A percentile compares a stretch with the other conserved stretches of the same genome.
These are phyloP conservation scores for Helicolenus hilgendorfi DNA, from an alignment of 2,797 vertebrate genomes.

Conservation along the genomic window DNA sequence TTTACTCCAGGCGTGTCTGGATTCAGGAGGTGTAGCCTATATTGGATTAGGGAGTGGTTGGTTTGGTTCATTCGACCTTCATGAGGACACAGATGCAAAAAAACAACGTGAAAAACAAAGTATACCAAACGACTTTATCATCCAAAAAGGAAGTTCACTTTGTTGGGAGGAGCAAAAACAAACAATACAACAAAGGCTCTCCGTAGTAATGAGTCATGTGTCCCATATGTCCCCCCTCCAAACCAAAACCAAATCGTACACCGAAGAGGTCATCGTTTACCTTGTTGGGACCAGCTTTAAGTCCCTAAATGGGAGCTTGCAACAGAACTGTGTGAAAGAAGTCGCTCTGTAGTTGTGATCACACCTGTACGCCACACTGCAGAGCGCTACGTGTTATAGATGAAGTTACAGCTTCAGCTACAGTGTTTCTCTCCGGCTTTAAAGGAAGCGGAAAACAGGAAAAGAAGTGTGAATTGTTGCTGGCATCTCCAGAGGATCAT, in stretches of 20 bases:
- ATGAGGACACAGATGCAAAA: too few species aligned
- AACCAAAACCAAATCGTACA: background rate
- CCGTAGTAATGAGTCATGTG: too few species aligned
- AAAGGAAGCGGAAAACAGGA: constrained; percentile 49
- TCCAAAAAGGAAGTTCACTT: background rate
- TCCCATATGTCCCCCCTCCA: too few species aligned
- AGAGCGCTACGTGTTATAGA: background rate
- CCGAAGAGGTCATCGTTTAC: background rate
- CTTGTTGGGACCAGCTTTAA: background rate
- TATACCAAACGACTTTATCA: too few species aligned
- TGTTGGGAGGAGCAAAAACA: too few species aligned
- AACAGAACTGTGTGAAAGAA: background rate
- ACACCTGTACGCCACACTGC: background rate
- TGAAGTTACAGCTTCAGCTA: background rate
- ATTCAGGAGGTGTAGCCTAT: background rate
- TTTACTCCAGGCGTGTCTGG: background rate
- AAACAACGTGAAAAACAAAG: too few species aligned
- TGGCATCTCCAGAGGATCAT: constrained; percentile 48
- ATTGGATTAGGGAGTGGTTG: background rate
- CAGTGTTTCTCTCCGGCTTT: constrained; percentile 3
- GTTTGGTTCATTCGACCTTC: background rate
- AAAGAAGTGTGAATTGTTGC: constrained; percentile 35
- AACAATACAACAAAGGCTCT: too few species aligned
- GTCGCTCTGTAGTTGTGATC: background rate
- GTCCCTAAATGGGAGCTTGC: background rate